These are phyloP conservation scores for Dromius quadrimaculatus DNA, from an alignment of 2,888 invertebrate species.

Conservation along the genomic window DNA sequence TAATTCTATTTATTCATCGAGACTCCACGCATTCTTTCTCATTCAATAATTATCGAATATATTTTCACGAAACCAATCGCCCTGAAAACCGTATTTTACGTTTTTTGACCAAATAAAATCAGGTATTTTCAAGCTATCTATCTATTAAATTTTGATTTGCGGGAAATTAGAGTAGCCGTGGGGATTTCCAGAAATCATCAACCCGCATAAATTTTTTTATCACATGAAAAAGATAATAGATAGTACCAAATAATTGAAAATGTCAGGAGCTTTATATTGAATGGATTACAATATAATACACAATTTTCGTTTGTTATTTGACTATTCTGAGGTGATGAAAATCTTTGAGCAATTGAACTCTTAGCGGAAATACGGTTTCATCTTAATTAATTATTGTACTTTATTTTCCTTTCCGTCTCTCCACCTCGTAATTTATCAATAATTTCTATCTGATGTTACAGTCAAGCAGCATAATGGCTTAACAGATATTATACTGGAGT, in stretches of 20 bases:
- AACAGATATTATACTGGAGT: too few species aligned
- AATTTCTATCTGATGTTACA: neutral
- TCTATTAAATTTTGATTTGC: too few species aligned
- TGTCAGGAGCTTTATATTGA: too few species aligned
- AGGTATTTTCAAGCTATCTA: too few species aligned
- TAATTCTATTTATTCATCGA: too few species aligned
- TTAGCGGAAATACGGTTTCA: neutral
- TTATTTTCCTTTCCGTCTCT: neutral
- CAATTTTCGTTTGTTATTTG: neutral
- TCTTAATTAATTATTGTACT: neutral
- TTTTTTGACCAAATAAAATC: too few species aligned
- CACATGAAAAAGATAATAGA: neutral
- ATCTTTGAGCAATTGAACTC: neutral
- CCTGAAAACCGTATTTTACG: too few species aligned
- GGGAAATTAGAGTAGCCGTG: too few species aligned
- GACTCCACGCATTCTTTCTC: too few species aligned
- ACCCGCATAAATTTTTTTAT: neutral
- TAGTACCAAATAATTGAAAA: neutral
- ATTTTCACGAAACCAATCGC: too few species aligned
- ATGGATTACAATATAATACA: too few species aligned
- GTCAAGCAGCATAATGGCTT: neutral
- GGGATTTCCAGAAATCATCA: neutral
- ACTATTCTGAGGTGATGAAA: neutral
- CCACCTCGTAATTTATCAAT: neutral
- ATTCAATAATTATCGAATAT: too few species aligned